Evolutionary conservation across 2,797 vertebrate species (phyloP).

Genomic region (Aulostomus chinensis): DNA sequence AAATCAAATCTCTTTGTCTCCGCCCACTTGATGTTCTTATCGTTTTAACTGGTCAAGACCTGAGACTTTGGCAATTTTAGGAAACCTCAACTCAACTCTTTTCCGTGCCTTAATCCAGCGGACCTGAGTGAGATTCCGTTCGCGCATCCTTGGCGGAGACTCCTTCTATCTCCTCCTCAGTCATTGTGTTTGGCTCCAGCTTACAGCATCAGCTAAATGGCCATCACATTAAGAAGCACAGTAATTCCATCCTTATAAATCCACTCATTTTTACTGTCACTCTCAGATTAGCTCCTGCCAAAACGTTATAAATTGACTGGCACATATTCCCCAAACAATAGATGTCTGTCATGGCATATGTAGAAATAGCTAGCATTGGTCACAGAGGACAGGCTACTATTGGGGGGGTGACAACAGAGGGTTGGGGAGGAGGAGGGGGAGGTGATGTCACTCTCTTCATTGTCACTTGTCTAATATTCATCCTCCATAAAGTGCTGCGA

Average conservation of each 20-base stretch:
- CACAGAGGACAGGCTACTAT: not conserved
- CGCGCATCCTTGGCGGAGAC: constrained; percentile 10
- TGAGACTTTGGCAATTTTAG: too few relatives aligned
- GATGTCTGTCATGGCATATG: constrained; percentile 20
- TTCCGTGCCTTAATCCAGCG: too few relatives aligned
- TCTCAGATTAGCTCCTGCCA: constrained; percentile 40
- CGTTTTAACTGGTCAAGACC: too few relatives aligned
- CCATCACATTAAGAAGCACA: constrained; percentile 18
- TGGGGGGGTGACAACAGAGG: constrained; percentile 21
- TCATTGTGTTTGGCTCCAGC: constrained; percentile 32
- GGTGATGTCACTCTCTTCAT: not conserved
- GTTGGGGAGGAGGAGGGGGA: too few relatives aligned
- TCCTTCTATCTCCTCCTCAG: too few relatives aligned
- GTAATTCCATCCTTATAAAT: constrained; percentile 44
- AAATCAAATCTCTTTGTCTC: too few relatives aligned
- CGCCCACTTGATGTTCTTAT: too few relatives aligned
- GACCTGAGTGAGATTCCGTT: too few relatives aligned
- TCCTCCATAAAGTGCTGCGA: not conserved
- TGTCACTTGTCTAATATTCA: too few relatives aligned
- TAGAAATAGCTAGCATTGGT: constrained; percentile 3
- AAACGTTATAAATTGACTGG: constrained; percentile 35
- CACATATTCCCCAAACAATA: constrained; percentile 42
- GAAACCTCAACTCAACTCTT: too few relatives aligned
- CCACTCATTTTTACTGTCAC: constrained; percentile 44
- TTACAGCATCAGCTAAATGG: constrained; percentile 33